These are phyloP conservation scores for Megaceryle maxima DNA, from an alignment of 2,113 vertebrate genomes.

Conservation along the genomic window DNA sequence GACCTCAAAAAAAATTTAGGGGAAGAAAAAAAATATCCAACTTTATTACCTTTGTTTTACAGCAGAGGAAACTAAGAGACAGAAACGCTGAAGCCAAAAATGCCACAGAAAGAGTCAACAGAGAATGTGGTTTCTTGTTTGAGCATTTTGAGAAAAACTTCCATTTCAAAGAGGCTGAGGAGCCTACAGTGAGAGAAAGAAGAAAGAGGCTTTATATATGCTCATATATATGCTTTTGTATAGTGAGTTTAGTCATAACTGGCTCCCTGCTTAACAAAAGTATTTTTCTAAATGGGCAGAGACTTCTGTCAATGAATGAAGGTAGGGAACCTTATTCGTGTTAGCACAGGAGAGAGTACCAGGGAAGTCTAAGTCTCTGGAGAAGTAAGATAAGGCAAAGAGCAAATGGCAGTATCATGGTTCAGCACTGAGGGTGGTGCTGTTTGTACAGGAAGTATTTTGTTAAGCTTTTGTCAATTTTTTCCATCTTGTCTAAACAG, in stretches of 20 bases:
- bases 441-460: neutral
- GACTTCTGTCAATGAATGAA: neutral
- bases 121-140: neutral
- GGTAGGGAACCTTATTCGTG: neutral
- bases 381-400: constrained; percentile 30
- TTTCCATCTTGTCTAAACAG: neutral
- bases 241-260: neutral
- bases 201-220: neutral
- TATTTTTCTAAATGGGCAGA: neutral
- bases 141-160: neutral
- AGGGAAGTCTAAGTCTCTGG: constrained; percentile 4
- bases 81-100: neutral
- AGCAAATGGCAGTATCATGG: neutral
- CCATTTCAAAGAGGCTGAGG: neutral
- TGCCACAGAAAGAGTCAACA: neutral
- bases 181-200: neutral
- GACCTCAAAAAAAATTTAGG: neutral
- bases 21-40: neutral
- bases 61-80: neutral
- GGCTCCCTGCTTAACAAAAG: neutral
- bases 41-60: neutral
- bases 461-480: neutral
- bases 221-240: neutral
- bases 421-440: neutral
- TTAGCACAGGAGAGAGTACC: neutral